Evolutionary conservation across 2,797 vertebrate species (phyloP).

Genomic region (Lepidocolaptes lacrymiger): DNA sequence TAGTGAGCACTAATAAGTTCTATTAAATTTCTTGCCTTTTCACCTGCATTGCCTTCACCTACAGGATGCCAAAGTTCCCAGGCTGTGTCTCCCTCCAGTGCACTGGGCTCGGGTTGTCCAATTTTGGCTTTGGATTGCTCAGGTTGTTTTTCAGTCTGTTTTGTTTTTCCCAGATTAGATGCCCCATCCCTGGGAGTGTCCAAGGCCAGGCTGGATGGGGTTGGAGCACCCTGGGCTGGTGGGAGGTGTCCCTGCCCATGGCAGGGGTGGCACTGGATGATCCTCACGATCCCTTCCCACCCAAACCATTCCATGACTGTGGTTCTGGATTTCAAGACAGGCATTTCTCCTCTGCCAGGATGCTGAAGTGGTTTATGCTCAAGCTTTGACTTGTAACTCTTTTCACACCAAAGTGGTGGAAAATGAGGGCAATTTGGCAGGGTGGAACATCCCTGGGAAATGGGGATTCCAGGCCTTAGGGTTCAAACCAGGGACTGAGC

Average conservation of each 20-base stretch:
- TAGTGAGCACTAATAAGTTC: not conserved
- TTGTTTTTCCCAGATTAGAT: not conserved
- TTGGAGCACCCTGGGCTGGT: not conserved
- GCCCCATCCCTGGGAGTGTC: not conserved
- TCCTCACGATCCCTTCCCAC: not conserved
- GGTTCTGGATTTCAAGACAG: not conserved
- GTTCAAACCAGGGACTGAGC: not conserved
- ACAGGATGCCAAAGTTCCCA: not conserved
- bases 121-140: not conserved
- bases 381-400: not conserved
- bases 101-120: not conserved
- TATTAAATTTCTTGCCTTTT: not conserved
- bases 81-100: not conserved
- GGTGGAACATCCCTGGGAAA: not conserved
- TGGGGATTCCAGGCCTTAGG: not conserved
- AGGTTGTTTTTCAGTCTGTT: not conserved
- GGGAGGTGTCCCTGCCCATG: not conserved
- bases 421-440: not conserved
- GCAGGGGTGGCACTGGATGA: not conserved
- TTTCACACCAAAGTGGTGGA: not conserved
- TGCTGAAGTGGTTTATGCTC: not conserved
- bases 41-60: not conserved
- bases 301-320: not conserved
- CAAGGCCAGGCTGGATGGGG: fast-evolving
- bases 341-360: not conserved